Evolutionary conservation across 2,113 vertebrate species (phyloP), one percentile per base, ranked within the genome.

Genomic region (Plotosus lineatus): DNA sequence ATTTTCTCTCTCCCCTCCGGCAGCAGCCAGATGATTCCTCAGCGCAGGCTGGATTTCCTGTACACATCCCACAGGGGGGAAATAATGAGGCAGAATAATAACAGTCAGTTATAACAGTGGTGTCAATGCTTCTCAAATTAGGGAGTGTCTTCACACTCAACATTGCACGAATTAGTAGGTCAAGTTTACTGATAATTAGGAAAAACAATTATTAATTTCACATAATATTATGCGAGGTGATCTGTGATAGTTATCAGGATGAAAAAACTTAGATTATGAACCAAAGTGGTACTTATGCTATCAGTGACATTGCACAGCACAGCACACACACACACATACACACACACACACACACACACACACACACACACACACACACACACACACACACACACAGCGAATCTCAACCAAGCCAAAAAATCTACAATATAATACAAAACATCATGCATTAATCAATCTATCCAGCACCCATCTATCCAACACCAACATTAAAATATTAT

Each of bases 31-130:
- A 6, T 21, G 63, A 42, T 68, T 68, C 21, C 44, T 78, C 76
- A 31, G 44, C 19, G 23, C 65, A 69, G 65, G 42, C 9, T 21
- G 60, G 76, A 63, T 51, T 78, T 78, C 76, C 46, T 66, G 46
- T 51, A n/a, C 19, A 23, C 36, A 53, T 78, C 76, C 76, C 76
- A 78, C 60, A 44, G 63, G 76, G 46, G 31, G 63, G 76, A 66
- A 78, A 78, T 78, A 66, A 78, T 78, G 48, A 78, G 61, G 50
- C 50, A 31, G 48, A 65, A 66, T 63, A 68, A 40, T 50, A 78
- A 78, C 76, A 66, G 46, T n/a, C 31, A 26, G 33, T 63, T 53
- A 66, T 78, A 66, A 66, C 50, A 53, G 61, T 17, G 33, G 60
- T 66, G 36, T 66, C 66, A 78, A 65, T 78, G 61, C 66, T 38